These are phyloP conservation scores for Dasypus novemcinctus DNA, from an alignment of 2,113 vertebrate genomes.

Conservation along the genomic window DNA sequence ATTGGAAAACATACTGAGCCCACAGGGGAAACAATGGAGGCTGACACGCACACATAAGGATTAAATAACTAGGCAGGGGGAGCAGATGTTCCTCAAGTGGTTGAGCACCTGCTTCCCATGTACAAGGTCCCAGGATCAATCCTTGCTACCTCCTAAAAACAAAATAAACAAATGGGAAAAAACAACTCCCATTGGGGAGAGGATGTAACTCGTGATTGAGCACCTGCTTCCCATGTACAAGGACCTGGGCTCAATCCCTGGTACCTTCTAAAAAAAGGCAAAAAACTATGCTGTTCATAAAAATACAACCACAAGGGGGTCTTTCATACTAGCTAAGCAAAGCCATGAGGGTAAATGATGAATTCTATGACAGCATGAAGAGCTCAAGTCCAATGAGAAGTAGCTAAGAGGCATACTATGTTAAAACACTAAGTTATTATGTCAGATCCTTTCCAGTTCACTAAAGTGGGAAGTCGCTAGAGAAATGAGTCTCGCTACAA, in stretches of 20 bases:
- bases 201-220: no score
- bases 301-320: not conserved
- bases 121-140: no score
- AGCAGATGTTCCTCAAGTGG: no score
- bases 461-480: slow-evolving; percentile 71
- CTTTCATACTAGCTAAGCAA: not conserved
- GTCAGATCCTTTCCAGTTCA: slow-evolving; percentile 81
- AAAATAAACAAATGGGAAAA: no score
- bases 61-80: not conserved
- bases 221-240: no score
- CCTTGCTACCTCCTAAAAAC: no score
- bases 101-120: no score
- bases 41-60: not conserved
- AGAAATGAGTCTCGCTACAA: not conserved
- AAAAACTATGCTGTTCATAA: not conserved
- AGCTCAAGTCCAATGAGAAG: slow-evolving; percentile 47
- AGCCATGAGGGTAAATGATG: not conserved
- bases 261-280: no score
- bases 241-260: no score
- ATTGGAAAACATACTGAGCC: not conserved
- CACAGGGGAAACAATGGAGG: not conserved
- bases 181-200: no score
- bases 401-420: slow-evolving; percentile 47
- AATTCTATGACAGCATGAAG: not conserved
- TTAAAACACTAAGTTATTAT: slow-evolving; percentile 36